Conservation (phyloP, 1,140 invertebrate genomes). For the Schlechtendalia chinensis region DNA sequence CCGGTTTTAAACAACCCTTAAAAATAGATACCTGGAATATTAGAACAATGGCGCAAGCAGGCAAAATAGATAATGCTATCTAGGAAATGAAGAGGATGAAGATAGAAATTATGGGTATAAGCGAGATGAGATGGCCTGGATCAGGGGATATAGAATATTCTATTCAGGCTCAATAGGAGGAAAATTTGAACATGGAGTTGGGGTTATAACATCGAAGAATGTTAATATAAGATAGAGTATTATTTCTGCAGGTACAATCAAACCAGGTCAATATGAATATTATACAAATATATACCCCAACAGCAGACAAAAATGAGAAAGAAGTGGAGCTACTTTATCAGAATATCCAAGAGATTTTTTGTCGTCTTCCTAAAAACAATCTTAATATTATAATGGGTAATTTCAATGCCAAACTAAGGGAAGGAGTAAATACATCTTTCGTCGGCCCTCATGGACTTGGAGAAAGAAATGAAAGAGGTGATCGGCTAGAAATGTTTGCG, state of each 20-base stretch:
- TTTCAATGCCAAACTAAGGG: slow-evolving; percentile 54
- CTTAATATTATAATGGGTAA: slow-evolving; percentile 53
- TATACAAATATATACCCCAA: slow-evolving; percentile 55
- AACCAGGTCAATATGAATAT: slow-evolving; percentile 53
- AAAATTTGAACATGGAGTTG: slow-evolving; percentile 9
- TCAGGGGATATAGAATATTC: slow-evolving; percentile 27
- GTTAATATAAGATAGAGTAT: slow-evolving; percentile 50
- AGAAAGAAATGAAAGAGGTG: slow-evolving; percentile 54
- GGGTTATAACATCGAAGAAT: slow-evolving; percentile 17
- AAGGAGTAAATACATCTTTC: slow-evolving; percentile 41
- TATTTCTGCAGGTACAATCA: slow-evolving; percentile 49
- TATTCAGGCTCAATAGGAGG: too few relatives aligned
- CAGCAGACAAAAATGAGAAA: too few relatives aligned
- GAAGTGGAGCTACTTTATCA: slow-evolving; percentile 50
- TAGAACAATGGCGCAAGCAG: slow-evolving; percentile 48
- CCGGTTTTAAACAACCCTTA: slow-evolving; percentile 12
- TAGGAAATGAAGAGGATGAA: slow-evolving; percentile 51
- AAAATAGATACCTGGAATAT: slow-evolving; percentile 38
- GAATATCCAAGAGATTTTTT: slow-evolving; percentile 54
- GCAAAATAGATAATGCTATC: slow-evolving; percentile 51
- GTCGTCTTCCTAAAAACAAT: slow-evolving; percentile 49
- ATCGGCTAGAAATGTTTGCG: slow-evolving; percentile 54
- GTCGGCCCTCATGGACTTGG: slow-evolving; percentile 52
- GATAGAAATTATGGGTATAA: slow-evolving; percentile 49
- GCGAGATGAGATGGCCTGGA: slow-evolving; percentile 44